Evolutionary conservation across 2,797 vertebrate genomes (phyloP).

Genomic region (Eidolon dupreanum): DNA sequence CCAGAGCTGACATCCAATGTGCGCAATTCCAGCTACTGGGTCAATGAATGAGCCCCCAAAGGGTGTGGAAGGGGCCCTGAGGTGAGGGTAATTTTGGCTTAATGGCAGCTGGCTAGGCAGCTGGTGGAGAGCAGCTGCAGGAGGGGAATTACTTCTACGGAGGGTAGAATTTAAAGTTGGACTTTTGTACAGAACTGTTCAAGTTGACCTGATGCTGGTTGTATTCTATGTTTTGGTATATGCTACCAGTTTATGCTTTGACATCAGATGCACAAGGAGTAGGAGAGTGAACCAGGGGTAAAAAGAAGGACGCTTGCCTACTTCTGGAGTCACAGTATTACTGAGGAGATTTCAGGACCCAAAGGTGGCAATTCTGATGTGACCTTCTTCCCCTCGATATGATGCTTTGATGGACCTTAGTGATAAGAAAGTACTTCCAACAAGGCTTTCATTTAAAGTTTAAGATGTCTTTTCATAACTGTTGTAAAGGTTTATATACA

Average conservation of each 20-base stretch:
- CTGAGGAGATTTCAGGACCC: not conserved
- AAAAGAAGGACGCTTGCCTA: not conserved
- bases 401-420: slow-evolving; percentile 46
- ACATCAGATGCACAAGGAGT: not conserved
- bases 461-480: slow-evolving; percentile 69
- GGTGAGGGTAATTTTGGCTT: slow-evolving; percentile 43
- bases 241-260: slow-evolving; percentile 16
- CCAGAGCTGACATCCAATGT: slow-evolving; percentile 39
- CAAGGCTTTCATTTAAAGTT: slow-evolving; percentile 62
- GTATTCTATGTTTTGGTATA: not conserved
- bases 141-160: not conserved
- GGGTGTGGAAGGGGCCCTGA: slow-evolving; percentile 1
- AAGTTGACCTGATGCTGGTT: not conserved
- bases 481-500: slow-evolving; percentile 61
- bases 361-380: not conserved
- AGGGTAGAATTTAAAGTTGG: slow-evolving; percentile 49
- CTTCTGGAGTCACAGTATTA: not conserved
- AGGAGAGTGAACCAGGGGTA: not conserved
- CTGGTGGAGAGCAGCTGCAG: slow-evolving; percentile 60
- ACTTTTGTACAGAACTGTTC: not conserved
- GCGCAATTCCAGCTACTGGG: not conserved
- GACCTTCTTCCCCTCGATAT: not conserved
- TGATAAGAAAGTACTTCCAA: not conserved
- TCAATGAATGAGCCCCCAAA: not conserved
- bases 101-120: slow-evolving; percentile 66